Evolutionary conservation across 2,888 invertebrate genomes (phyloP).

Genomic region (Thera obeliscata): DNA sequence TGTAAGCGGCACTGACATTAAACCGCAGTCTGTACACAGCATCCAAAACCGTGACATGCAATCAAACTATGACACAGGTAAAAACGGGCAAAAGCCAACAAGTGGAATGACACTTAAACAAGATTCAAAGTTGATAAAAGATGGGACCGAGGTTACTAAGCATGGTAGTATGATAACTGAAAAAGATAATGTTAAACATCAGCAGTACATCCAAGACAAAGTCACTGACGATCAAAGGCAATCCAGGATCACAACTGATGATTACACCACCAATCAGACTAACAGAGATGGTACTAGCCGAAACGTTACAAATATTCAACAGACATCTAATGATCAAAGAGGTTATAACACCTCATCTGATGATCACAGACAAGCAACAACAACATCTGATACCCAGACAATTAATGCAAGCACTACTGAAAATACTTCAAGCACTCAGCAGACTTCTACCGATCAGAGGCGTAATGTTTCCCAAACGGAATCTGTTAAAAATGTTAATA

Average conservation of each 20-base stretch:
- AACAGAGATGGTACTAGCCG: slow-evolving; percentile 36
- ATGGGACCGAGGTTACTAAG: slow-evolving; percentile 70
- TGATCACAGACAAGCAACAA: slow-evolving; percentile 41
- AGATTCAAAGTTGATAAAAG: slow-evolving; percentile 73
- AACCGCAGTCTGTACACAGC: slow-evolving; percentile 82
- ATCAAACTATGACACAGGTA: slow-evolving; percentile 83
- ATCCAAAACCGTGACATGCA: slow-evolving; percentile 82
- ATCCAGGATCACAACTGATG: slow-evolving; percentile 41
- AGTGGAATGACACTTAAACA: slow-evolving; percentile 70
- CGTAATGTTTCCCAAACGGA: slow-evolving; percentile 49
- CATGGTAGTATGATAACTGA: slow-evolving; percentile 71
- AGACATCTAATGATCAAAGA: slow-evolving; percentile 38
- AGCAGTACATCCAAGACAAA: slow-evolving; percentile 64
- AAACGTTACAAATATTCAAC: slow-evolving; percentile 38
- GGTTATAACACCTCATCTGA: slow-evolving; percentile 43
- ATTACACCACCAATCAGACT: slow-evolving; percentile 32
- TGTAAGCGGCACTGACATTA: slow-evolving; percentile 83
- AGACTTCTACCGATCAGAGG: slow-evolving; percentile 39
- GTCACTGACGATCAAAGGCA: slow-evolving; percentile 48
- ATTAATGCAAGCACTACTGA: slow-evolving; percentile 38
- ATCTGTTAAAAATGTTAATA: slow-evolving; percentile 49
- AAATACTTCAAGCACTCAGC: slow-evolving; percentile 39
- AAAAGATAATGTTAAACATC: slow-evolving; percentile 70
- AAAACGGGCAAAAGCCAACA: slow-evolving; percentile 76
- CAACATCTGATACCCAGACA: slow-evolving; percentile 37